Base-by-base conservation (phyloP, 2,113 vertebrate genomes). In the Pollachius pollachius region DNA sequence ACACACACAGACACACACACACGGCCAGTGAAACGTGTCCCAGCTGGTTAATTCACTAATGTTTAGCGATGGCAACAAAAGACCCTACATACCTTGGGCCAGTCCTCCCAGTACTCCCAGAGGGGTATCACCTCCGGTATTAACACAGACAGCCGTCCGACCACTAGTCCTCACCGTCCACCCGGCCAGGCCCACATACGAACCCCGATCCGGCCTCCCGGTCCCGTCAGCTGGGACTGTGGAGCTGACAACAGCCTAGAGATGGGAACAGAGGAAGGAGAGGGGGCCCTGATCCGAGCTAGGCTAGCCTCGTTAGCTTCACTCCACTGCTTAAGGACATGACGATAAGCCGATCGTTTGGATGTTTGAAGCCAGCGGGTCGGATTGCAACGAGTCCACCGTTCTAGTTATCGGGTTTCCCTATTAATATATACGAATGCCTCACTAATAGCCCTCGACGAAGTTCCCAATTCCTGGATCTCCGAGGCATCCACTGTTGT, bases 381-480 rank as follows among this genome's bases (percentile, higher is more conserved):
- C 27, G 21, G 63, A 15, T 57, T 57, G 17, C 27, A 19, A 69
- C 58, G 61, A 17, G 3, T 18, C 27, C 19, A 0, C 8, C 15
- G 60, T 19, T 18, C 21, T 58, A 52, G 54, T 62, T 48, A 1
- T 15, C 3, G 52, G 60, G 76, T 66, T 64, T 79, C 58, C 64
- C 21, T 65, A 37, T 48, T 58, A 75, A 59, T 69, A 81, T 5
- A 72, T 52, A 58, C 9, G 74, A 86, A 75, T 77, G 78, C 71
- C 84, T 87, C 76, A 82, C 83, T 80, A 56, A 84, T 85, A 77
- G 72, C 81, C 85, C 88, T 85, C 86, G 83, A 89, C 80, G 84
- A 89, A 91, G 84, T 89, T 86, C 80, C 90, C 92, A 92, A 92
- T 93, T 91, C 89, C 91, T 90, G 90, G 80, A 75, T 88, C 81